Percentiles rank a stretch among this genome's conserved stretches.
phyloP scores from a whole-genome alignment of 2,797 vertebrate genomes.

The Pseudotriccus pelzelni region DNA sequence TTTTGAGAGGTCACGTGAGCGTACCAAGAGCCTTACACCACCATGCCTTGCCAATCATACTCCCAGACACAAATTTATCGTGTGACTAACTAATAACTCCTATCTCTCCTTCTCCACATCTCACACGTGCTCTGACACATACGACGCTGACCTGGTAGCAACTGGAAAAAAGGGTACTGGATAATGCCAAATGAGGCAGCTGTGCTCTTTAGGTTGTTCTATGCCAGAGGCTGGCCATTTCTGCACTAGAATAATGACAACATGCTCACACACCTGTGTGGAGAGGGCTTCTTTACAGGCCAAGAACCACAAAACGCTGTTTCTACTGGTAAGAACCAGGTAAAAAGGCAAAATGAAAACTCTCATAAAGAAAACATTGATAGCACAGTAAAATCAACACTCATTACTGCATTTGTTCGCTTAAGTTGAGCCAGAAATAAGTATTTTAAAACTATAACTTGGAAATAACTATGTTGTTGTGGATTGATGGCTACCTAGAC shows the following conservation, averaged over 20 bases:
- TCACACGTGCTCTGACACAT: accelerated
- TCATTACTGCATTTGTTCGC: neutral
- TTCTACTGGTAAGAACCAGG: neutral
- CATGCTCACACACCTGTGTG: neutral
- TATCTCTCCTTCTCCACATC: neutral
- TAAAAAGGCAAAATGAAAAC: neutral
- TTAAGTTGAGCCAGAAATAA: neutral
- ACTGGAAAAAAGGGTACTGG: neutral
- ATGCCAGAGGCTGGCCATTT: accelerated
- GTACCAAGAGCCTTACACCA: neutral
- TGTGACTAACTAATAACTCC: neutral
- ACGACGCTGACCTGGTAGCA: neutral
- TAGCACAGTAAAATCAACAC: neutral
- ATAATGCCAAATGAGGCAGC: neutral
- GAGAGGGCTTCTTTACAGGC: neutral
- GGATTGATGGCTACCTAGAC: neutral
- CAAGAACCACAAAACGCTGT: neutral
- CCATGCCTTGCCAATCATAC: neutral
- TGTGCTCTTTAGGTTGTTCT: neutral
- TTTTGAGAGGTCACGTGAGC: neutral
- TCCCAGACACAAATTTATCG: neutral
- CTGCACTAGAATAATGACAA: neutral
- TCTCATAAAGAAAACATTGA: neutral
- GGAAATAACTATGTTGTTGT: neutral
- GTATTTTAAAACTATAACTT: neutral